Base-by-base conservation (phyloP, 2,113 vertebrate genomes). In the Fulica atra region DNA sequence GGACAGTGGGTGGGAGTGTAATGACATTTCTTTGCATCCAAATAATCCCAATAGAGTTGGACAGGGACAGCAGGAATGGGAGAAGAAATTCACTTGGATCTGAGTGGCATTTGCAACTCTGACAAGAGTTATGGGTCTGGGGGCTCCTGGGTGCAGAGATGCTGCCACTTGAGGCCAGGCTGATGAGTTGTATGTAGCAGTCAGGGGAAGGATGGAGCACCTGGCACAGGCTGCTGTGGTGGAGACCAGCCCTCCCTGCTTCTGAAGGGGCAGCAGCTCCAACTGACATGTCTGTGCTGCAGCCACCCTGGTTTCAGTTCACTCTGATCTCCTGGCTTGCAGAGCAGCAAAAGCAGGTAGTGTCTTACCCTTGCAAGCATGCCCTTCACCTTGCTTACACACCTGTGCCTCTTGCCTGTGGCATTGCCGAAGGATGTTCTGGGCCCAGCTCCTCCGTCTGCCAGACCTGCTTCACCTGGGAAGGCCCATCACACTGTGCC, bases 211-310 rank as follows among this genome's bases (percentile, higher is more conserved):
- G 61, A 81, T 36, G 51, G 33, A 50, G 13, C 51, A 57, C 21
- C 24, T 38, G 42, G 40, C 33, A n/a, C 1, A 4, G 63, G 63
- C 38, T 77, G 53, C 50, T 8, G 4, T 13, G 48, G 31, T 42
- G 48, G 64, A 84, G n/a, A 66, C 40, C 63, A 59, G 29, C 19
- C 29, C 68, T 86, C 25, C 16, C 19, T 9, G 3, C 36, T 57
- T 57, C 53, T 80, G 63, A 51, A 72, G 42, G 40, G 36, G 36
- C 78, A 77, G 63, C 63, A 86, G 42, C 73, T 84, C 51, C 33
- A 9, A 53, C 40, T 1, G 4, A 26, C 15, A n/a, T 38, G 19
- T 44, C 29, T 1, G 1, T 0, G 51, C 56, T 76, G 12, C 35
- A 68, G 19, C 35, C 66, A 38, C 57, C n/a, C n/a, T 44, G 63